Evolutionary conservation across 2,888 invertebrate genomes (phyloP).

Genomic region (Corbicula japonica): DNA sequence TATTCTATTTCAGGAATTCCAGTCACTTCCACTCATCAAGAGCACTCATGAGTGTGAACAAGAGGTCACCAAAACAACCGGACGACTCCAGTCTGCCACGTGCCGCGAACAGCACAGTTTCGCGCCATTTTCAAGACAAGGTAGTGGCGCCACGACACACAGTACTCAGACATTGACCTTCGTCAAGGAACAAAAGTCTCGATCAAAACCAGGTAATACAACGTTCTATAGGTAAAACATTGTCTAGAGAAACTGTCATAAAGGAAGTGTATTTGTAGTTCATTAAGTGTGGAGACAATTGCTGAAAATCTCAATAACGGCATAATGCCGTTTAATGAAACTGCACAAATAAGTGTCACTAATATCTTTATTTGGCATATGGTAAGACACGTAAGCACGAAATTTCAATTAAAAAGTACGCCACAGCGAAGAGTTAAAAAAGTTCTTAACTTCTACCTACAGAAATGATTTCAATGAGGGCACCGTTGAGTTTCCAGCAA

Average conservation of each 20-base stretch:
- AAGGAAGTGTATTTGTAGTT: too few relatives aligned
- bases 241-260: too few relatives aligned
- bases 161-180: slow-evolving; percentile 85
- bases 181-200: slow-evolving; percentile 60
- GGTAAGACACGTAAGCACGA: too few relatives aligned
- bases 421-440: not conserved
- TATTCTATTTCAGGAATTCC: slow-evolving; percentile 79
- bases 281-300: too few relatives aligned
- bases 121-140: slow-evolving; percentile 90
- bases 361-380: too few relatives aligned
- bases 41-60: slow-evolving; percentile 90
- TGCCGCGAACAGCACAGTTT: slow-evolving; percentile 91
- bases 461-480: slow-evolving; percentile 88
- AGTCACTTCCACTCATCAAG: slow-evolving; percentile 85
- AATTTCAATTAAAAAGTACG: too few relatives aligned
- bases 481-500: slow-evolving; percentile 74
- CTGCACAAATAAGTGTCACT: too few relatives aligned
- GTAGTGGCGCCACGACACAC: slow-evolving; percentile 87
- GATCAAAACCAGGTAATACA: slow-evolving; percentile 60
- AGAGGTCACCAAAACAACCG: slow-evolving; percentile 89
- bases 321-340: too few relatives aligned
- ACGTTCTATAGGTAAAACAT: too few relatives aligned
- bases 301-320: too few relatives aligned
- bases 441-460: not conserved
- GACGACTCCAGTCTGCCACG: slow-evolving; percentile 89